Evolutionary conservation across 2,888 invertebrate genomes (phyloP).

Genomic region (Malthinus seriepunctatus): DNA sequence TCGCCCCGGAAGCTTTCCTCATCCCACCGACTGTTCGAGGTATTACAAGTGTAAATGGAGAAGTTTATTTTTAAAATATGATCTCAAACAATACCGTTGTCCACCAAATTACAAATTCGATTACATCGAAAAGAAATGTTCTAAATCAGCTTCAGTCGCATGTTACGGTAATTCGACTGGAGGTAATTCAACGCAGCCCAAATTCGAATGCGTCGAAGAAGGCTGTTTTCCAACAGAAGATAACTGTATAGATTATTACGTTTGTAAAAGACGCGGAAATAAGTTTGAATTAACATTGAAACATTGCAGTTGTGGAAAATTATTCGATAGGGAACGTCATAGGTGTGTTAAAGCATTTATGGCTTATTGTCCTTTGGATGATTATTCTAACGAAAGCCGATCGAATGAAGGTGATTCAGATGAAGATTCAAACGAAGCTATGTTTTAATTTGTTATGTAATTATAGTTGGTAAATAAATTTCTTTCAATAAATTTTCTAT

Average conservation of each 20-base stretch:
- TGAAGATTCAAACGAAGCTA: constrained; percentile 6
- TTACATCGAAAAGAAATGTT: constrained; percentile 48
- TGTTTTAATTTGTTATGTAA: not conserved
- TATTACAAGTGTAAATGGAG: constrained; percentile 61
- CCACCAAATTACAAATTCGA: constrained; percentile 47
- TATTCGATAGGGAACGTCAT: constrained; percentile 50
- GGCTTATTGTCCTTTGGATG: constrained; percentile 42
- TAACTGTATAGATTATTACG: constrained; percentile 56
- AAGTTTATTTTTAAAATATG: constrained; percentile 56
- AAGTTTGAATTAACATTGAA: constrained; percentile 50
- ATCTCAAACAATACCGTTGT: constrained; percentile 58
- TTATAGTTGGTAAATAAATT: not conserved
- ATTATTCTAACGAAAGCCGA: constrained; percentile 8
- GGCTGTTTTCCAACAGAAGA: constrained; percentile 53
- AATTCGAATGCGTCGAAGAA: constrained; percentile 49
- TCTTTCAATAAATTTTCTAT: not conserved
- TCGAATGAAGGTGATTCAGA: not conserved
- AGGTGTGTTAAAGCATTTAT: constrained; percentile 43
- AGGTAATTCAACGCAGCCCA: not conserved
- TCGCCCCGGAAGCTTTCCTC: constrained; percentile 56
- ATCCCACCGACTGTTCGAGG: constrained; percentile 56
- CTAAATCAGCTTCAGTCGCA: not conserved
- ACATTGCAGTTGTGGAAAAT: constrained; percentile 54
- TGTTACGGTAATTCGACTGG: constrained; percentile 14
- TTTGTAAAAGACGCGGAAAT: constrained; percentile 50